Evolutionary conservation across 1,140 invertebrate genomes (phyloP).

Genomic region (Plectrocnemia conspersa): DNA sequence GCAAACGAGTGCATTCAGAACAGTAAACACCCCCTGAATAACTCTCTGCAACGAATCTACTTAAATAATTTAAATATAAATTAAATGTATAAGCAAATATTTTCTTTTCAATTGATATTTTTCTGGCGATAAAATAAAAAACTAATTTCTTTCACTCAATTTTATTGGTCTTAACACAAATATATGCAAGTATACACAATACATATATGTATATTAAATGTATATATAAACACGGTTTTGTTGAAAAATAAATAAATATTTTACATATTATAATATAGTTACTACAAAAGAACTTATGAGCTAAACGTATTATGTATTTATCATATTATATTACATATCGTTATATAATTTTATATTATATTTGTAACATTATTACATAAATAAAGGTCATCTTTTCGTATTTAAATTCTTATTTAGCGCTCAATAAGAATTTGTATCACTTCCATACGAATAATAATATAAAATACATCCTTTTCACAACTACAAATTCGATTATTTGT

Average conservation of each 20-base stretch:
- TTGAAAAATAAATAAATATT: conserved; percentile 36
- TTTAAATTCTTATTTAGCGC: neutral
- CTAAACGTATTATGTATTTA: no score
- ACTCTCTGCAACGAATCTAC: neutral
- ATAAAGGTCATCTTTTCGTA: conserved; percentile 1
- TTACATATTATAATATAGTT: conserved; percentile 30
- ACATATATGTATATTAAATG: conserved; percentile 17
- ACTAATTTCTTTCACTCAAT: conserved; percentile 1
- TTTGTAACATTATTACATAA: conserved; percentile 13
- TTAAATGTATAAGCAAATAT: conserved; percentile 1
- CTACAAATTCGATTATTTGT: conserved; percentile 7
- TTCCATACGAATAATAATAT: neutral
- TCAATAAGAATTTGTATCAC: neutral
- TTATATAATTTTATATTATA: conserved; percentile 11
- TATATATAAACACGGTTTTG: conserved; percentile 29
- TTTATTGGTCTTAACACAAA: conserved; percentile 25
- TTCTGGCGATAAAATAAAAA: conserved; percentile 9
- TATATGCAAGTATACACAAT: conserved; percentile 23
- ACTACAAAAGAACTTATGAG: no score
- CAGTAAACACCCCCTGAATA: neutral
- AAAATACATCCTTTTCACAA: neutral
- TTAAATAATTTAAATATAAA: neutral
- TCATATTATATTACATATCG: no score
- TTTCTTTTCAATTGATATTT: neutral
- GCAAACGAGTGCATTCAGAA: neutral